Conservation (phyloP, 2,797 vertebrate species). For the Cirrhinus mrigala region DNA sequence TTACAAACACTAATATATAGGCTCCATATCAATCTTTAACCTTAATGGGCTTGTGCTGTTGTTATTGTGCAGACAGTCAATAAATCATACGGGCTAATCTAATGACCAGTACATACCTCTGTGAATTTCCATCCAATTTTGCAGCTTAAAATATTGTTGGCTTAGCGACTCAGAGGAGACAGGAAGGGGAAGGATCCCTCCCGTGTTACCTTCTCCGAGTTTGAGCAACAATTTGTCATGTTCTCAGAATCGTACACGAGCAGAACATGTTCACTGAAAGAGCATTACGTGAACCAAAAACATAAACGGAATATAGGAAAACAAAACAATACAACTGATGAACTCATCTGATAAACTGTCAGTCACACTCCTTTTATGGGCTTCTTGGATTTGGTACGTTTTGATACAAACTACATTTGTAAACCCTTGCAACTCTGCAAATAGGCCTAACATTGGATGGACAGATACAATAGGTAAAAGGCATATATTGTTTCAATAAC, state of each 20-base stretch:
- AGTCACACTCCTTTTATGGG: neutral
- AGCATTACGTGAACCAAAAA: neutral
- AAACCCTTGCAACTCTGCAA: neutral
- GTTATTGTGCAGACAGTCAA: constrained; percentile 44
- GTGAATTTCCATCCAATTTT: constrained; percentile 57
- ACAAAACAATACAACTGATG: neutral
- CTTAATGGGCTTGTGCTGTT: constrained; percentile 54
- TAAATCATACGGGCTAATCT: constrained; percentile 58
- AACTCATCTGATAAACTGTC: constrained; percentile 1
- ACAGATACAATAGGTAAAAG: neutral
- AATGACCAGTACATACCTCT: constrained; percentile 50
- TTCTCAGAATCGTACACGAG: neutral
- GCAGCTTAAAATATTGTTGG: constrained; percentile 50
- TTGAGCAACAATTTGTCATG: constrained; percentile 24
- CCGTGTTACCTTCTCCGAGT: constrained; percentile 29
- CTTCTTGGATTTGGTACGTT: neutral
- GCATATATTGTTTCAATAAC: neutral
- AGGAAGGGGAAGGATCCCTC: constrained; percentile 37
- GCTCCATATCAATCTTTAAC: constrained; percentile 55
- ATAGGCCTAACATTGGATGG: neutral
- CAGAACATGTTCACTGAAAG: neutral
- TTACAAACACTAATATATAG: constrained; percentile 48
- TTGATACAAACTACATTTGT: neutral
- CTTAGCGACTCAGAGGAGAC: constrained; percentile 37
- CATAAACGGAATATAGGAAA: neutral